Base-by-base conservation (phyloP, 1,140 invertebrate species). In the Drosophila tsacasi region DNA sequence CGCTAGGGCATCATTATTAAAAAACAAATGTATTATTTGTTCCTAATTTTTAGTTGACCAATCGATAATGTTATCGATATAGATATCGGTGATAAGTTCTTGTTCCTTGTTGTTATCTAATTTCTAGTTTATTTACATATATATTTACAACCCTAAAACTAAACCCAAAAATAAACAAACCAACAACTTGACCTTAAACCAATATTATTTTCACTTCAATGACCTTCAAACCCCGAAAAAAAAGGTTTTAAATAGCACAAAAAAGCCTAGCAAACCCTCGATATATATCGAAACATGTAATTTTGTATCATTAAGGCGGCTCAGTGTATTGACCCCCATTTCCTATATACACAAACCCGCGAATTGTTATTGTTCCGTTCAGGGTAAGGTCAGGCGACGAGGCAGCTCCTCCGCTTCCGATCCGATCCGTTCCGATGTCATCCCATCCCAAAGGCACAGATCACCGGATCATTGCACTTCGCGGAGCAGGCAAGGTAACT, bases 401-500 rank as follows among this genome's bases (percentile, higher is more conserved):
- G 21, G 46, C 40, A 25, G 40, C 46, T 49, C 42, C 80, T 35
- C 21, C 64, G 49, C 21, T 71, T 71, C 67, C 67, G 67, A 71
- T 54, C 39, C 15, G 10, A 27, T 32, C 25, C 32, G 32, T 19
- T 69, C 66, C 60, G 37, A 65, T 52, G 37, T 6, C 23, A 32
- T 47, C 49, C 8, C 23, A 32, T 47, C 49, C 47, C 10, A 32
- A 52, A 42, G 13, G 61, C 49, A 40, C 47, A 19, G 50, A 62
- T 74, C 66, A 58, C 13, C 72, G 50, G 83, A 89, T 77, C 83
- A 87, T 84, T 78, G 84, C 69, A 85, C 84, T 68, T 54, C 5
- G 3, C 27, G 27, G 58, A 42, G 35, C 40, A 25, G 27, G 63
- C 84, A 90, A 90, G 85, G 85, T 90, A 90, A 90, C 65, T 91